Conservation (phyloP, 1,140 invertebrate genomes). For the Brachionus asplanchnoidis region DNA sequence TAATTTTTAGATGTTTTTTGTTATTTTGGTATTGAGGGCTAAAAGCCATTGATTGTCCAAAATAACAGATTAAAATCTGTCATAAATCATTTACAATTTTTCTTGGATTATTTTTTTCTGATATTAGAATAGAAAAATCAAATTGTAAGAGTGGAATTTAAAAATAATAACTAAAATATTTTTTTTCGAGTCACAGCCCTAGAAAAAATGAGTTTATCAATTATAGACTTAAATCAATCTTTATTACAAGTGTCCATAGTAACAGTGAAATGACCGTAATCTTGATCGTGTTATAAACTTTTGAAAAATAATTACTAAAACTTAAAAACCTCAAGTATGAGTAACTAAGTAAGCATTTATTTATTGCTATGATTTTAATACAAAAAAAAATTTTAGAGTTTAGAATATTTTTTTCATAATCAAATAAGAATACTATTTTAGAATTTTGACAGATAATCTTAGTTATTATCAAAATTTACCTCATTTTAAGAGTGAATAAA, state of each 20-base stretch:
- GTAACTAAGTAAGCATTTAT: background rate
- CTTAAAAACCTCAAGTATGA: background rate
- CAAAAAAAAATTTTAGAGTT: background rate
- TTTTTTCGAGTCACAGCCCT: no score
- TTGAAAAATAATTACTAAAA: background rate
- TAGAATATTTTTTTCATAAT: background rate
- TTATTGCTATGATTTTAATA: background rate
- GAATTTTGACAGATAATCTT: background rate
- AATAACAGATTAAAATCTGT: no score
- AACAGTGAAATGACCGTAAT: background rate
- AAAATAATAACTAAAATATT: no score
- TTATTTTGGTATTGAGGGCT: no score
- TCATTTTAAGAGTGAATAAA: background rate
- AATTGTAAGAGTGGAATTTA: no score
- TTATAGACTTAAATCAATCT: background rate
- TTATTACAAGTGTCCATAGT: background rate
- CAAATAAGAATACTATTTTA: background rate
- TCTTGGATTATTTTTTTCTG: no score
- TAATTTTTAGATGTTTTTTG: no score
- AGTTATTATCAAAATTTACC: background rate
- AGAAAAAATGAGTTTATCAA: background rate
- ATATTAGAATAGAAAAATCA: no score
- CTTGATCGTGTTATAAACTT: background rate
- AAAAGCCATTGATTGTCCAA: no score
- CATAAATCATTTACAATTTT: no score